phyloP scores from a whole-genome alignment of 35 echinoderm and acorn worm species.

The Heliocidaris tuberculata region DNA sequence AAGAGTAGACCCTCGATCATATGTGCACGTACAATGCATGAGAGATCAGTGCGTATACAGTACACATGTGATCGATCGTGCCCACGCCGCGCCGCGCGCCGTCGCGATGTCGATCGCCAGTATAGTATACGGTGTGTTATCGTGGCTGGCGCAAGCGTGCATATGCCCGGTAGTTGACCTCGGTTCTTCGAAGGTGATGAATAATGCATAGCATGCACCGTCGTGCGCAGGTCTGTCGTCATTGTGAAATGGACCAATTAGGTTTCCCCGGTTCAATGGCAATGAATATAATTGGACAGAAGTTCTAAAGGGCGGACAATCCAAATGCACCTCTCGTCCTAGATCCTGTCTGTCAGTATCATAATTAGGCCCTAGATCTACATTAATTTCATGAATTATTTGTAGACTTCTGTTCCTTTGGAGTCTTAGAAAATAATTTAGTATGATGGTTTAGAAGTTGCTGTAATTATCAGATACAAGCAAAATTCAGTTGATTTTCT shows the following conservation, averaged over 20 bases:
- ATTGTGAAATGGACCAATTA: background rate
- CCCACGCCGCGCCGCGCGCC: no score
- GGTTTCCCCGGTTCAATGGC: background rate
- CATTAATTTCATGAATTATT: no score
- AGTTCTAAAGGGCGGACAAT: conserved; percentile 11
- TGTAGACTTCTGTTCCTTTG: no score
- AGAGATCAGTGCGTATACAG: background rate
- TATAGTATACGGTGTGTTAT: background rate
- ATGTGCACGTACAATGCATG: no score
- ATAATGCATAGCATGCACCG: background rate
- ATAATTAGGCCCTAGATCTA: no score
- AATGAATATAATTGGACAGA: conserved; percentile 15
- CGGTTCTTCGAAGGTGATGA: background rate
- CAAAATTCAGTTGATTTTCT: no score
- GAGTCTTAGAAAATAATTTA: no score
- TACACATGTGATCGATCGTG: no score
- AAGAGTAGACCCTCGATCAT: no score
- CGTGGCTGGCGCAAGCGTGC: background rate
- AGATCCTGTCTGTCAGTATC: no score
- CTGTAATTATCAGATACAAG: no score
- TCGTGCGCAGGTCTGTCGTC: background rate
- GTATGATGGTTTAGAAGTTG: no score
- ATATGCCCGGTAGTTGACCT: background rate
- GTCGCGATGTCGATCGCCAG: background rate
- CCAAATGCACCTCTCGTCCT: background rate